phyloP scores from a whole-genome alignment of 2,113 vertebrate genomes.

The Rhadina sibilatrix region DNA sequence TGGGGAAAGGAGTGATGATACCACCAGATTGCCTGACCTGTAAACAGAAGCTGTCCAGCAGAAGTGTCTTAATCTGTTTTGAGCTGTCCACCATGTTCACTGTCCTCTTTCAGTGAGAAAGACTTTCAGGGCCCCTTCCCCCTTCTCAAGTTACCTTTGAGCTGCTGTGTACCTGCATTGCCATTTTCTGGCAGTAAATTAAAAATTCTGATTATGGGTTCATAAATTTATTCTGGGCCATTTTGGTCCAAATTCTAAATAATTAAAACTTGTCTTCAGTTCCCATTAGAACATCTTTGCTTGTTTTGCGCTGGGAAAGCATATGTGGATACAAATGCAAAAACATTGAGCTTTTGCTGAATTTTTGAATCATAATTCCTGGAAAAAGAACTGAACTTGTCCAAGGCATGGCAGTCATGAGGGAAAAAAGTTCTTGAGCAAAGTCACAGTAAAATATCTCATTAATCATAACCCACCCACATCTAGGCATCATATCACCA shows the following conservation, averaged over 20 bases:
- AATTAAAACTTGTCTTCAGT: background rate
- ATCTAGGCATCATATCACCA: background rate
- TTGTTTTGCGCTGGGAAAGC: background rate
- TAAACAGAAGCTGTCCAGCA: background rate
- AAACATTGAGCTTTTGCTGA: background rate
- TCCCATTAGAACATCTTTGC: background rate
- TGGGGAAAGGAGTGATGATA: background rate
- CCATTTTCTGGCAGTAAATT: background rate
- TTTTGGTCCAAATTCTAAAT: background rate
- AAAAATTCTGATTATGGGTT: background rate
- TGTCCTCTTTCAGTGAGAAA: background rate
- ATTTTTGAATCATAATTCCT: background rate
- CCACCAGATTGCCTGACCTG: background rate
- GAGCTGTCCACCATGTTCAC: background rate
- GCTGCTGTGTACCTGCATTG: background rate
- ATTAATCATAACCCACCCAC: slow-evolving; percentile 25
- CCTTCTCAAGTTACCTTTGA: background rate
- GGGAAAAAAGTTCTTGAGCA: background rate
- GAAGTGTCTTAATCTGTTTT: background rate
- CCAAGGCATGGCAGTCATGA: background rate
- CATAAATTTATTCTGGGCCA: background rate
- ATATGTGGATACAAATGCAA: background rate
- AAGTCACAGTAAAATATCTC: background rate
- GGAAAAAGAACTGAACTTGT: background rate
- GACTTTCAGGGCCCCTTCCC: background rate